Base-by-base conservation (phyloP, 2,888 invertebrate genomes). In the Orthosia cruda region DNA sequence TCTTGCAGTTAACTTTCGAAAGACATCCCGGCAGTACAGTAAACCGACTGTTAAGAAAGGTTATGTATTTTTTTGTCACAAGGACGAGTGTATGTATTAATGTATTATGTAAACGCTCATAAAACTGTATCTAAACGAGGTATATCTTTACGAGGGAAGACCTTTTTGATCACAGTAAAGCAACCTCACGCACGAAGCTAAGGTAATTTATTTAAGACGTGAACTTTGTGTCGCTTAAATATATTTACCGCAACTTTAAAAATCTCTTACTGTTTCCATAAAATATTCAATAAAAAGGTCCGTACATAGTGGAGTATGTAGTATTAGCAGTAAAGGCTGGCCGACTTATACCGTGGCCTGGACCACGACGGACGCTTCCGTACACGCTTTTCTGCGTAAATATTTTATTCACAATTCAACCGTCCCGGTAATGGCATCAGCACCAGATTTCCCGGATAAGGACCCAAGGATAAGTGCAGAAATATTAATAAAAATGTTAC, bases 361-460 rank as follows among this genome's bases (percentile, higher is more conserved):
- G 50, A 64, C 77, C 76, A 70, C 55, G 55, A 61, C 52, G 45
- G 50, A 40, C 40, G 15, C 77, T 81, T 73, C 64, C 80, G 74
- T 59, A 54, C 78, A 61, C 83, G 59, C 81, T 76, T 73, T 80
- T 74, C 81, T 83, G 83, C 86, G 82, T 93, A 91, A 92, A 93
- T 94, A 92, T 93, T 93, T 93, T 90, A 93, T 92, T 89, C 84
- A 81, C 77, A 83, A 77, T 85, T 84, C 85, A 72, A 74, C 83
- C 81, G 74, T 71, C 69, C 75, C 82, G 63, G 86, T 87, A 89
- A 90, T 87, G 84, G 87, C 85, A 86, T 87, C 81, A 88, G 82
- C 83, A 79, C 83, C 90, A 89, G 89, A 91, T 89, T 90, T 88
- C 77, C 81, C 85, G 77, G 54, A 75, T 61, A 20, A 69, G 61